These are phyloP conservation scores for Parus major DNA, from an alignment of 2,113 vertebrate species.

Conservation along the genomic window DNA sequence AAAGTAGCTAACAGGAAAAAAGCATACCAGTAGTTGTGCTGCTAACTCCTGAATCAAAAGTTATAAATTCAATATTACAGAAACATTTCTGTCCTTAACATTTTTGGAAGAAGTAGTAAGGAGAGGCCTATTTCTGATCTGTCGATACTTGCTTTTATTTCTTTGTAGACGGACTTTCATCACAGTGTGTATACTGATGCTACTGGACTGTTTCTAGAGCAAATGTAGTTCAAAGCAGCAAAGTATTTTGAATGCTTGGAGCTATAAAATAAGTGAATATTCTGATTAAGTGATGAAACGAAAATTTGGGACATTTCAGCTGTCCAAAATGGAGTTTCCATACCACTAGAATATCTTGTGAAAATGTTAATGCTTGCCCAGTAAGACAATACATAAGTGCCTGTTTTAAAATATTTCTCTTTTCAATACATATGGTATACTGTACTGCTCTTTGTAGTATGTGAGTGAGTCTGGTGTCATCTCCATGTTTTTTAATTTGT, in stretches of 20 bases:
- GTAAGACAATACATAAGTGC: background rate
- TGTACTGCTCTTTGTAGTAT: background rate
- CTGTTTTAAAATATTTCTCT: background rate
- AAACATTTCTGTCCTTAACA: background rate
- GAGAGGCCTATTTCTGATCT: background rate
- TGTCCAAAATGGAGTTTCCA: background rate
- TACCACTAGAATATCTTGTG: background rate
- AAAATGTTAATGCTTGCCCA: background rate
- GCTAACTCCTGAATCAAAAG: background rate
- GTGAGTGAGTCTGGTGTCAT: background rate
- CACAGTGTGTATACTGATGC: background rate
- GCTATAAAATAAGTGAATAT: background rate
- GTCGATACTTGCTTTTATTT: background rate
- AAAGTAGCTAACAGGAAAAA: background rate
- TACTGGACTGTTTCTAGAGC: background rate
- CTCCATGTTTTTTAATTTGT: background rate
- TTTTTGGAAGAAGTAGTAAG: background rate
- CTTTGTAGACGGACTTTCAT: background rate
- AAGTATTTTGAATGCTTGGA: background rate
- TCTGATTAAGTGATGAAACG: background rate
- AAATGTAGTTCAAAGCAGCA: background rate
- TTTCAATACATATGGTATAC: background rate
- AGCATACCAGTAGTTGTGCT: background rate
- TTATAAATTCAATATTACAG: background rate
- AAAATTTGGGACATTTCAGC: background rate